These are phyloP conservation scores for Lepus townsendii DNA, from an alignment of 2,797 vertebrate species.

Conservation along the genomic window DNA sequence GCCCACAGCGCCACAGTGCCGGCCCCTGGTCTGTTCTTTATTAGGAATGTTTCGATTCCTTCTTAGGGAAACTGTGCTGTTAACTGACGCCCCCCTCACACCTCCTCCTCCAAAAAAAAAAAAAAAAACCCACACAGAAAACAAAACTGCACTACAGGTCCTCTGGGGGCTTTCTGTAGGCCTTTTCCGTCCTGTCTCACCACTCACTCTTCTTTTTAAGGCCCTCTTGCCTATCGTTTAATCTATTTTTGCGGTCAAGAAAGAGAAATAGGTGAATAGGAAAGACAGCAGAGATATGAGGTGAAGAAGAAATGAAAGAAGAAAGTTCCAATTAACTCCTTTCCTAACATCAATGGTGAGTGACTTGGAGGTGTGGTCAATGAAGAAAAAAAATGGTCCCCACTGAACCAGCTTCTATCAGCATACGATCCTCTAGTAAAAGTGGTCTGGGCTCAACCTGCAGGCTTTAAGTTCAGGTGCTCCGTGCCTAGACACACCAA, in stretches of 20 bases:
- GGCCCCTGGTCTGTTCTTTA: background rate
- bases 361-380: background rate
- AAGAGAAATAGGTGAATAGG: background rate
- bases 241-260: background rate
- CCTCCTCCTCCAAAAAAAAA: no score
- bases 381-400: background rate
- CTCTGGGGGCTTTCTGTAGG: background rate
- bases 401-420: background rate
- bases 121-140: background rate
- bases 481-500: background rate
- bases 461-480: background rate
- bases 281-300: background rate
- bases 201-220: background rate
- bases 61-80: background rate
- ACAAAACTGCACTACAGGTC: background rate
- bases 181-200: background rate
- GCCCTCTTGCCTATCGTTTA: background rate
- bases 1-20: no score
- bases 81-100: no score
- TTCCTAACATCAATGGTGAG: slow-evolving; percentile 5
- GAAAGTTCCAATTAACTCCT: slow-evolving; percentile 19
- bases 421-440: background rate
- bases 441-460: rapidly evolving
- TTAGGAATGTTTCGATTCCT: background rate
- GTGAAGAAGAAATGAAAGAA: background rate